Conservation (phyloP, 2,113 vertebrate genomes). For the Oceanites oceanicus region DNA sequence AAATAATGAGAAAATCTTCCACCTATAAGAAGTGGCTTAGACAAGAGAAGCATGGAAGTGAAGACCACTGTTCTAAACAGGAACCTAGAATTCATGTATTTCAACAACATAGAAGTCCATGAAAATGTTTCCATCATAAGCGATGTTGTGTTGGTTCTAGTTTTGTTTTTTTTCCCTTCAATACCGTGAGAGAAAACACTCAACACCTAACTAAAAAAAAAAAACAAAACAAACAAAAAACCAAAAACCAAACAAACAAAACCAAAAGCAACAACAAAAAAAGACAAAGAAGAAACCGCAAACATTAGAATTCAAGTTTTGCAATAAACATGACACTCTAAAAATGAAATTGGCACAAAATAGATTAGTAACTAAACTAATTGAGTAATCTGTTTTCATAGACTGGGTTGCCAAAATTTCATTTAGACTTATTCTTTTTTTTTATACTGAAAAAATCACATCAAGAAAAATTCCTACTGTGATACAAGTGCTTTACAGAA, state of each 20-base stretch:
- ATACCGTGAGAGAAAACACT: background rate
- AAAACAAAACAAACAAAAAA: too few species aligned
- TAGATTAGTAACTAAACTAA: background rate
- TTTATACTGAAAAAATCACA: rapidly evolving
- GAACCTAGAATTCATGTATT: background rate
- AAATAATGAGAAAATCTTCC: background rate
- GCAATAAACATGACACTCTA: background rate
- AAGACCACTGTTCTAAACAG: background rate
- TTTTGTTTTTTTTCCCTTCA: background rate
- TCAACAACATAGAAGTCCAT: background rate
- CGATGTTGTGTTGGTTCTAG: rapidly evolving
- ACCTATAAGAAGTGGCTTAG: background rate
- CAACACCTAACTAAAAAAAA: background rate
- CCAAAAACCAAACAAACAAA: rapidly evolving
- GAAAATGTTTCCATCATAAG: background rate
- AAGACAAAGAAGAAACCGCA: background rate
- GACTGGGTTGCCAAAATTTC: background rate
- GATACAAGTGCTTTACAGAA: background rate
- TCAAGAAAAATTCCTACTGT: background rate
- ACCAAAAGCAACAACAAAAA: too few species aligned
- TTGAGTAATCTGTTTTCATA: background rate
- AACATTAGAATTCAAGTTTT: background rate
- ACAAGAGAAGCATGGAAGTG: background rate
- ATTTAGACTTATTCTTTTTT: background rate
- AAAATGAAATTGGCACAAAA: background rate